phyloP scores from a whole-genome alignment of 2,888 invertebrate genomes.

The Synanthedon andrenaeformis region DNA sequence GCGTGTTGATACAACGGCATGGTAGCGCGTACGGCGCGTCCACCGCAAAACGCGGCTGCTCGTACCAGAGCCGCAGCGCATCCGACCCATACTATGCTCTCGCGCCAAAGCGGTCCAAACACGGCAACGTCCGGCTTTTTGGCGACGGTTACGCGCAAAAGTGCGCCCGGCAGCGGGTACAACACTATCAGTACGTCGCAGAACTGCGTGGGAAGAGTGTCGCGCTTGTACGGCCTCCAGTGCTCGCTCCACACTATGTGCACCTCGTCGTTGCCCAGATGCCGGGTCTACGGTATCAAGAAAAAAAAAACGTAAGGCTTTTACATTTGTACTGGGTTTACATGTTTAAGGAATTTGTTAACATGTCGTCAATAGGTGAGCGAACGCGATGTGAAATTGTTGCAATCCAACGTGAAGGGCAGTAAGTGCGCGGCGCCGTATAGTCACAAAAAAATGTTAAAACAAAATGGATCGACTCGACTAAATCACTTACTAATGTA shows the following conservation, averaged over 20 bases:
- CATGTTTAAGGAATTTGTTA: neutral
- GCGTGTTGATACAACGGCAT: conserved; percentile 93
- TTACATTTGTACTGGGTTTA: too few species aligned
- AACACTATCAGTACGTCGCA: conserved; percentile 98
- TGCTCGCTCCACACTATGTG: conserved; percentile 99
- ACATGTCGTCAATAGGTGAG: neutral
- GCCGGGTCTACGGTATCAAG: conserved; percentile 75
- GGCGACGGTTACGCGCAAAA: conserved; percentile 89
- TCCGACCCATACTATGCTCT: conserved; percentile 73
- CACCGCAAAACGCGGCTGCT: conserved; percentile 91
- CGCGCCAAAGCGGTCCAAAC: conserved; percentile 96
- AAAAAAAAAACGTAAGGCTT: conserved; percentile 1
- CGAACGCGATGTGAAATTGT: neutral
- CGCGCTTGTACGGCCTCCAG: conserved; percentile 92
- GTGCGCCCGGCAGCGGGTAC: conserved; percentile 89
- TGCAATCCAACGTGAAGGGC: too few species aligned
- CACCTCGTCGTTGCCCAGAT: conserved; percentile 97
- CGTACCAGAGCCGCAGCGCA: conserved; percentile 84
- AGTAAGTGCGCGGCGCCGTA: too few species aligned
- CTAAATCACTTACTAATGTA: too few species aligned
- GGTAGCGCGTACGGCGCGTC: conserved; percentile 89
- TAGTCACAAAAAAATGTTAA: too few species aligned
- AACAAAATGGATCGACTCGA: too few species aligned
- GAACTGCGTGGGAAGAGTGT: conserved; percentile 98
- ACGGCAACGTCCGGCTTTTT: conserved; percentile 85